phyloP scores from a whole-genome alignment of 2,113 vertebrate species.

The Tiliqua scincoides region DNA sequence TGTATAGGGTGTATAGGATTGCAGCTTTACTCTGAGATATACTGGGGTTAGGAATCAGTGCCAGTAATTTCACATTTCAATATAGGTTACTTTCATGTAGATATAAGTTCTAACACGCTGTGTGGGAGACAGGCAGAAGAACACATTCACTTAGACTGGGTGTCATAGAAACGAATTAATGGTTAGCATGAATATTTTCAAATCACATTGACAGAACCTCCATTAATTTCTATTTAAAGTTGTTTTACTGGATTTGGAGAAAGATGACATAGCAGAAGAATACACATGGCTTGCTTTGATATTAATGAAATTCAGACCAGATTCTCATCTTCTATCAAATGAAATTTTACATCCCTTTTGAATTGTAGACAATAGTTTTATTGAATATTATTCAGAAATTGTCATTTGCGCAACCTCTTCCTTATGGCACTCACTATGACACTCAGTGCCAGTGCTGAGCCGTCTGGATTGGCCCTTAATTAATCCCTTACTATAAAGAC shows the following conservation, averaged over 20 bases:
- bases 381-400: background rate
- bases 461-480: too few species aligned
- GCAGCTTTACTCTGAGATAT: background rate
- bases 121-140: background rate
- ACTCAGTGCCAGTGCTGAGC: too few species aligned
- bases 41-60: background rate
- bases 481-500: too few species aligned
- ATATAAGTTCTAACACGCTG: background rate
- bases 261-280: background rate
- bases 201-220: conserved; percentile 1
- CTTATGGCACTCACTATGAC: too few species aligned
- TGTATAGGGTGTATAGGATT: too few species aligned
- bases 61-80: conserved; percentile 4
- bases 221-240: background rate
- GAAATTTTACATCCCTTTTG: background rate
- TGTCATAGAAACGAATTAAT: conserved; percentile 10
- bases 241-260: background rate
- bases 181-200: conserved; percentile 23
- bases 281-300: background rate
- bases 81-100: background rate
- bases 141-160: background rate
- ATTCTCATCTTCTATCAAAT: conserved; percentile 10
- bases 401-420: background rate
- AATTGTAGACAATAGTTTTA: background rate
- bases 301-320: background rate